A percentile compares a stretch with the other conserved stretches of the same genome.
These are phyloP conservation scores for Aethes cnicana DNA, from an alignment of 2,888 invertebrate species.

Conservation along the genomic window DNA sequence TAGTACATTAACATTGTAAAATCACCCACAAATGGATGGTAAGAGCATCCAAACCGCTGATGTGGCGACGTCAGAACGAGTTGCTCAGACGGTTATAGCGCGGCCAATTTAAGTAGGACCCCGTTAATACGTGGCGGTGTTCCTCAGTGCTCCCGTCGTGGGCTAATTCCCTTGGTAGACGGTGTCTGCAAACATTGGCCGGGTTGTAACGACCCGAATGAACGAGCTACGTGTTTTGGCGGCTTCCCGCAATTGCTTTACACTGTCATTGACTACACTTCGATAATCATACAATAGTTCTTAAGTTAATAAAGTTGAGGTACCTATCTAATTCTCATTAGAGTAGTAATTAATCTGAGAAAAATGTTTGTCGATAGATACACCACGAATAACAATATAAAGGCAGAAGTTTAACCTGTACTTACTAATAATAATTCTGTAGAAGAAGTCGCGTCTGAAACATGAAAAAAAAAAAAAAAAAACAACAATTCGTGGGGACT, in stretches of 20 bases:
- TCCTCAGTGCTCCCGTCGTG: conserved; percentile 36
- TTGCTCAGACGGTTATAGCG: conserved; percentile 63
- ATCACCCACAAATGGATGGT: conserved; percentile 58
- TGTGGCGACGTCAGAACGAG: conserved; percentile 67
- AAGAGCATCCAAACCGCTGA: conserved; percentile 68
- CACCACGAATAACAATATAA: no score
- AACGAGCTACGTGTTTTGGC: conserved; percentile 78
- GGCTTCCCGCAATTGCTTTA: conserved; percentile 66
- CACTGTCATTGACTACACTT: conserved; percentile 48
- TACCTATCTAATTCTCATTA: no score
- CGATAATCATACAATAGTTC: conserved; percentile 35
- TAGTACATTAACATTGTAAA: conserved; percentile 49
- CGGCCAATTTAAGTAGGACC: conserved; percentile 56
- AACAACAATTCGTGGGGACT: no score
- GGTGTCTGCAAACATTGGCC: conserved; percentile 54
- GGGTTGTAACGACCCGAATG: conserved; percentile 63
- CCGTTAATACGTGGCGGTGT: conserved; percentile 39
- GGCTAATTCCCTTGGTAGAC: conserved; percentile 33
- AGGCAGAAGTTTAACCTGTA: no score
- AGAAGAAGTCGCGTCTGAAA: no score
- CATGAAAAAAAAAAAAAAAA: no score
- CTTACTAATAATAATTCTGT: no score
- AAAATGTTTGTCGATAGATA: no score
- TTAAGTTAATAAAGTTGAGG: neutral
- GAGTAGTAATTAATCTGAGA: no score